Conservation (phyloP, 2,888 invertebrate species). For the Xylophagus ater region DNA sequence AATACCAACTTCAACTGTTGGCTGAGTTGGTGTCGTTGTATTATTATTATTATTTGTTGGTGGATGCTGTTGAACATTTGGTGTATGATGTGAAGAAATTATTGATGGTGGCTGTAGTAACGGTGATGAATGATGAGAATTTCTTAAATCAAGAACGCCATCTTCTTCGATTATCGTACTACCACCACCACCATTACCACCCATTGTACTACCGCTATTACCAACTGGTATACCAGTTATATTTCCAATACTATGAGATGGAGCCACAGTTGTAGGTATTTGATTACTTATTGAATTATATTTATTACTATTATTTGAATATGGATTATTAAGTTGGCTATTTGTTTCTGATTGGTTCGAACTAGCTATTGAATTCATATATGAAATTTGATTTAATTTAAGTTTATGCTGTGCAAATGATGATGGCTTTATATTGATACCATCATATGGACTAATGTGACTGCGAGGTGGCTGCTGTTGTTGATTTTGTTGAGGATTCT, state of each 20-base stretch:
- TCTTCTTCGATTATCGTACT: constrained; percentile 24
- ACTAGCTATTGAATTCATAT: constrained; percentile 23
- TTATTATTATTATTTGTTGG: constrained; percentile 13
- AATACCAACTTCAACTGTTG: constrained; percentile 69
- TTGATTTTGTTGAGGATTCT: constrained; percentile 20
- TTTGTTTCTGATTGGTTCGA: constrained; percentile 10
- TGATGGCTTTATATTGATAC: constrained; percentile 28
- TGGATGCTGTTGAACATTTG: constrained; percentile 18
- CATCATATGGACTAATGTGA: constrained; percentile 22
- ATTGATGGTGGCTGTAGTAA: constrained; percentile 18
- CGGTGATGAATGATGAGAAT: constrained; percentile 31
- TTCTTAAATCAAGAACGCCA: constrained; percentile 39
- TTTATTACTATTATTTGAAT: constrained; percentile 26
- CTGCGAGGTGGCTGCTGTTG: constrained; percentile 6
- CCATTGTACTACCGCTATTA: neutral
- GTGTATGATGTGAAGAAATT: constrained; percentile 10
- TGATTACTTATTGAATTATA: too few relatives aligned
- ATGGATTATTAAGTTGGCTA: constrained; percentile 18
- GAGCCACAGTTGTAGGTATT: constrained; percentile 15
- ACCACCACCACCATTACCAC: neutral
- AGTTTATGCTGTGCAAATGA: constrained; percentile 39
- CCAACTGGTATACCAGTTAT: neutral
- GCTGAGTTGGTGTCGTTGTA: constrained; percentile 25
- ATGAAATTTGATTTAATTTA: constrained; percentile 30
- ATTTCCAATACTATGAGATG: constrained; percentile 17